Base-by-base conservation (phyloP, 2,888 invertebrate species). In the Acleris holmiana region DNA sequence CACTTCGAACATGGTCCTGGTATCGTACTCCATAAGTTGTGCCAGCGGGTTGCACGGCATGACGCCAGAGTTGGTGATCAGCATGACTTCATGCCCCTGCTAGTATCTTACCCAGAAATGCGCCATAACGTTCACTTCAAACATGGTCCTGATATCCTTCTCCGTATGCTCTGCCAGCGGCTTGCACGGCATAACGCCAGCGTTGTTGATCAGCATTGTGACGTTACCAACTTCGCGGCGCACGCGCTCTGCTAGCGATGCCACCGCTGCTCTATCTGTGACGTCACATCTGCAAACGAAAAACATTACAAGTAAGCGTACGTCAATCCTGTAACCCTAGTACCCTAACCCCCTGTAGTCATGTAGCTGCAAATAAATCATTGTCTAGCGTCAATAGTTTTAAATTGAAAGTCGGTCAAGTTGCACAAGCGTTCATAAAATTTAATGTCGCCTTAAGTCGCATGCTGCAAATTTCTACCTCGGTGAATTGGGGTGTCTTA, bases 61-160 rank as follows among this genome's bases (percentile, higher is more conserved):
- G 68, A 97, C 95, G 13, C 97, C 97, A 1, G 97, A 97, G 86
- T 97, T 97, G 85, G 97, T 97, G 25, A 97, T 93, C 60, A 98
- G 87, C 71, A 97, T 94, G 2, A 97, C 95, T 58, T n/a, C n/a
- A n/a, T 95, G 93, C 0, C 97, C 97, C 2, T 40, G 0, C 4
- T 40, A 13, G 40, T 40, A 15, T 21, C 93, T 85, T 83, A 97
- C 97, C 97, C 97, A 97, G 77, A 96, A 95, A 74, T 97, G 96
- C 2, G 96, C 95, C 69, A 96, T 79, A 7, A 97, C 94, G 82
- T 98, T 98, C 63, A 97, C 94, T 69, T 96, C 95, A 68, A 96
- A 95, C 0, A 95, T 92, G 46, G 93, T 92, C 46, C 91, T 91
- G 69, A 97, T 95, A 77, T 97, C 96, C 63, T 94, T 93, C 40